A percentile compares a stretch with the other conserved stretches of the same genome.
phyloP scores from a whole-genome alignment of 1,140 invertebrate genomes.

The Drosophila santomea region DNA sequence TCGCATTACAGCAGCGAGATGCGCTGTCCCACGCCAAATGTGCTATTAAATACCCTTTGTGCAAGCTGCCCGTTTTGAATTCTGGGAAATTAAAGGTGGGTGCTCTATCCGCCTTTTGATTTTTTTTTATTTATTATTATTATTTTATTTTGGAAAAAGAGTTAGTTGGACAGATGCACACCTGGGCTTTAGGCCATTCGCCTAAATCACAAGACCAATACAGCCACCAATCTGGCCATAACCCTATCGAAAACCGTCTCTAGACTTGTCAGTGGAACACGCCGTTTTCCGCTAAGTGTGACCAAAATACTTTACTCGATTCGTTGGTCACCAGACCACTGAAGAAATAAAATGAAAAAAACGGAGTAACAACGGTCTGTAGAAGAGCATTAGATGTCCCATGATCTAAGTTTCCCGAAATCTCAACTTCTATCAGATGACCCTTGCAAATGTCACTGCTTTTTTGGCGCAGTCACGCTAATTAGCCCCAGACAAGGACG shows the following conservation, averaged over 20 bases:
- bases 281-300: no score
- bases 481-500: constrained; percentile 72
- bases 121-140: neutral
- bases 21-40: constrained; percentile 33
- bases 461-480: constrained; percentile 70
- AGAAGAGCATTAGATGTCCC: constrained; percentile 12
- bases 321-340: neutral
- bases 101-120: no score
- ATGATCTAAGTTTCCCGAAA: neutral
- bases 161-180: neutral
- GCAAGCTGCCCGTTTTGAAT: constrained; percentile 3
- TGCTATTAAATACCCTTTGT: constrained; percentile 60
- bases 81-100: constrained; percentile 7
- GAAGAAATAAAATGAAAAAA: neutral
- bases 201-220: neutral
- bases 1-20: constrained; percentile 46
- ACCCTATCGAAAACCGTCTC: no score
- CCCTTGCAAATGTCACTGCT: constrained; percentile 43
- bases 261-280: no score
- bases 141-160: no score
- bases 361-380: no score
- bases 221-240: neutral
- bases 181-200: neutral
- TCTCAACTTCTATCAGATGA: constrained; percentile 2
- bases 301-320: neutral